Base-by-base conservation (phyloP, 1,140 invertebrate species). In the Colletes latitarsis region DNA sequence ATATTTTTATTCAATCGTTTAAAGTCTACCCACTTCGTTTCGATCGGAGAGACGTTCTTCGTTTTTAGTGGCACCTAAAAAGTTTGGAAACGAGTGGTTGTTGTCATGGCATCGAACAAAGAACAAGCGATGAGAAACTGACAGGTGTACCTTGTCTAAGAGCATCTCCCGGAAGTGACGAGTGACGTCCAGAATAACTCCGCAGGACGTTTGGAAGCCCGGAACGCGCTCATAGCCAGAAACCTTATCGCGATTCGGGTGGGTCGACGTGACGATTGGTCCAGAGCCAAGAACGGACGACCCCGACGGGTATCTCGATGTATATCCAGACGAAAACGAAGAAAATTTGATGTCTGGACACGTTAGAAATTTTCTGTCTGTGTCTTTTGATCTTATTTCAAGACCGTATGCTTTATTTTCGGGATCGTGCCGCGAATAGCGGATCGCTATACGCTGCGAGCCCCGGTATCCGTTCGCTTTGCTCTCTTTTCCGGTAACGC, bases 171-270 rank as follows among this genome's bases (percentile, higher is more conserved):
- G 88, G 88, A 89, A 89, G 88, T 81, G 83, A 85, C 81, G 83
- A 89, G 83, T 89, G 88, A 90, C 88, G 85, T 90, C 80, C 72
- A 88, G 89, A 92, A 91, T 92, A 91, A 90, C 86, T 83, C 82
- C 74, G 82, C 84, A 90, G 89, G 87, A 90, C 85, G 77, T 88
- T 88, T 83, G 82, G 68, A 84, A 84, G 82, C 63, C 77, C 83
- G 78, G 68, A 78, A 86, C 71, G 77, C 85, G 67, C 66, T 84
- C 85, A 84, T 87, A 88, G 89, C 87, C 90, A 91, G 87, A 91
- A 90, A 90, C 73, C 84, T 92, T 91, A 91, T 91, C 91, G 88
- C 89, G 87, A 91, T 90, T 91, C 84, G 88, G 78, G 71, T 80
- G 82, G 86, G 83, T 80, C 81, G 81, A 82, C 82, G 78, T 79